These are phyloP conservation scores for Drosophila busckii DNA, from an alignment of 1,140 invertebrate genomes.

Conservation along the genomic window DNA sequence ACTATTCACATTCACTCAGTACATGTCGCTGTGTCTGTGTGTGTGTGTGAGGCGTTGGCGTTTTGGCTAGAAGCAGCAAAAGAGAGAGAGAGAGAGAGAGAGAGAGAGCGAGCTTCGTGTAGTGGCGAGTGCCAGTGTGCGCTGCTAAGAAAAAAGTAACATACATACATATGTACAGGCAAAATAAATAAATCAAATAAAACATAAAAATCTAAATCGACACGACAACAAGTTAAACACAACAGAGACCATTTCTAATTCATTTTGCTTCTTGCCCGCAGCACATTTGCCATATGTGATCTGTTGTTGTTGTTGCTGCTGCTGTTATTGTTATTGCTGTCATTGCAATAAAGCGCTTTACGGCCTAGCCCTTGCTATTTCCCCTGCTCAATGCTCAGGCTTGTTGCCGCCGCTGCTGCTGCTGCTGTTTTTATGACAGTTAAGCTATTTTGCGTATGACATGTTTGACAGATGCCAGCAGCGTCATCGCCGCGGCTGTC, in stretches of 20 bases:
- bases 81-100: slow-evolving; percentile 7
- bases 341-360: slow-evolving; percentile 68
- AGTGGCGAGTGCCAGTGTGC: too few species aligned
- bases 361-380: too few species aligned
- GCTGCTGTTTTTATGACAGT: slow-evolving; percentile 71
- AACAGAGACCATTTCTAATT: slow-evolving; percentile 19
- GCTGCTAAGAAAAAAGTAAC: too few species aligned
- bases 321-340: slow-evolving; percentile 9
- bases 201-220: slow-evolving; percentile 36
- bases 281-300: slow-evolving; percentile 51
- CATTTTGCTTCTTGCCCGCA: slow-evolving; percentile 4
- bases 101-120: neutral
- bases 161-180: too few species aligned
- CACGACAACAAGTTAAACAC: neutral
- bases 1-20: slow-evolving; percentile 31
- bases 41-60: slow-evolving; percentile 63
- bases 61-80: slow-evolving; percentile 43
- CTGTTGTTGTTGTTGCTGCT: slow-evolving; percentile 2
- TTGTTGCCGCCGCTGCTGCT: slow-evolving; percentile 28
- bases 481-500: slow-evolving; percentile 43
- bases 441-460: slow-evolving; percentile 76
- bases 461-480: slow-evolving; percentile 69
- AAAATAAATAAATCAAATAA: slow-evolving; percentile 66
- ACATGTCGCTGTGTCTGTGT: slow-evolving; percentile 24
- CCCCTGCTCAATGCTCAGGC: slow-evolving; percentile 4